phyloP scores from a whole-genome alignment of 2,113 vertebrate genomes.

The Chaetops frenatus region DNA sequence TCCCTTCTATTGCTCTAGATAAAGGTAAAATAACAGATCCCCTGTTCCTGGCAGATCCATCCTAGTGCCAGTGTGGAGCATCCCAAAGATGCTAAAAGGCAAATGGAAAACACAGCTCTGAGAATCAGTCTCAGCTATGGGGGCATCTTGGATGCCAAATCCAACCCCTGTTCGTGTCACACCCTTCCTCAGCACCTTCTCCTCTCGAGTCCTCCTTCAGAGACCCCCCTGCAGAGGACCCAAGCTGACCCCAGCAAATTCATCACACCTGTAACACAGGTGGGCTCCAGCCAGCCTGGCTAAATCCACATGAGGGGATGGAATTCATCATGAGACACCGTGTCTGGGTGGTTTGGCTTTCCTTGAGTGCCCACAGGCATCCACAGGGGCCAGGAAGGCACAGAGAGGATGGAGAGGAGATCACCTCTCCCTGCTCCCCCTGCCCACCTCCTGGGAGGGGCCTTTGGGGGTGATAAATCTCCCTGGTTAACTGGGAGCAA shows the following conservation, averaged over 20 bases:
- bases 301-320: rapidly evolving
- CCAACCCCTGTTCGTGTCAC: background rate
- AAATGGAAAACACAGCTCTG: rapidly evolving
- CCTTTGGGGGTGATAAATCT: rapidly evolving
- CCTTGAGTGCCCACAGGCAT: background rate
- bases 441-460: background rate
- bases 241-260: background rate
- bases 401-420: background rate
- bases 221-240: rapidly evolving
- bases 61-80: background rate
- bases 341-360: background rate
- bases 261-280: background rate
- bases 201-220: background rate
- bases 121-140: background rate
- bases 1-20: background rate
- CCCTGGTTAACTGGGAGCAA: background rate
- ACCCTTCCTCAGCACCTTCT: background rate
- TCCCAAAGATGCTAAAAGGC: background rate
- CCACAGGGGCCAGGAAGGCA: rapidly evolving
- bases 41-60: background rate
- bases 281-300: background rate
- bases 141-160: background rate
- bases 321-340: rapidly evolving
- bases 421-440: background rate
- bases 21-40: background rate